These are phyloP conservation scores for Pinctada fucata DNA, from an alignment of 2,888 invertebrate genomes.

Conservation along the genomic window DNA sequence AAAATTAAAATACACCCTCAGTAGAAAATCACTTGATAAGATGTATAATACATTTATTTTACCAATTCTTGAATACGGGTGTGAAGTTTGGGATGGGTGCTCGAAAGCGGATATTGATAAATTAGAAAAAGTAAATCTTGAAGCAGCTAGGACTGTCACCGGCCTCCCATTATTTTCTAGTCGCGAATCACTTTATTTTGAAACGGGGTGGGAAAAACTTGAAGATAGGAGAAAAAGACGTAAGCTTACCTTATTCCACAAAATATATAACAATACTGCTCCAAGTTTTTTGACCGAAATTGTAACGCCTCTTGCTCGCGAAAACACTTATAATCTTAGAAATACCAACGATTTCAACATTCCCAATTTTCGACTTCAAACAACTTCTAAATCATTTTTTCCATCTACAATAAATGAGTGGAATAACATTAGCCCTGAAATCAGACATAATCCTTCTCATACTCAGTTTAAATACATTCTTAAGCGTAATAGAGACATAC, in stretches of 20 bases:
- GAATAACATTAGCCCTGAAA: background rate
- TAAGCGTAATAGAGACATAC: background rate
- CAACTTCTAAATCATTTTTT: too few relatives aligned
- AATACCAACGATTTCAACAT: too few relatives aligned
- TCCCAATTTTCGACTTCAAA: too few relatives aligned
- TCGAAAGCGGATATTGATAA: background rate
- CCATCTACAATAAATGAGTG: background rate
- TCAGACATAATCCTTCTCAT: background rate
- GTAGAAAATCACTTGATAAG: too few relatives aligned
- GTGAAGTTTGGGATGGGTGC: slow-evolving; percentile 9
- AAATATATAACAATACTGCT: too few relatives aligned
- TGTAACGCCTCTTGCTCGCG: too few relatives aligned
- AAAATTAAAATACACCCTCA: too few relatives aligned
- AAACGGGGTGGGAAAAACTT: background rate
- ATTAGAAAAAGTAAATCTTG: slow-evolving; percentile 5
- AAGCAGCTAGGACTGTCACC: slow-evolving; percentile 1
- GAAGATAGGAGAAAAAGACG: background rate
- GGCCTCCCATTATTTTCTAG: background rate
- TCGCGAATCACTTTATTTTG: slow-evolving; percentile 6
- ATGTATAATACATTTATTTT: background rate
- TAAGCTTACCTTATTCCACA: background rate
- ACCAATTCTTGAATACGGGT: background rate
- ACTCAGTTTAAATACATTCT: background rate
- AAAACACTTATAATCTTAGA: too few relatives aligned
- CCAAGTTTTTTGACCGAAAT: too few relatives aligned